A percentile compares a stretch with the other conserved stretches of the same genome.
Evolutionary conservation across 2,797 vertebrate genomes (phyloP).

Genomic region (Neosilurus mollespiculum): DNA sequence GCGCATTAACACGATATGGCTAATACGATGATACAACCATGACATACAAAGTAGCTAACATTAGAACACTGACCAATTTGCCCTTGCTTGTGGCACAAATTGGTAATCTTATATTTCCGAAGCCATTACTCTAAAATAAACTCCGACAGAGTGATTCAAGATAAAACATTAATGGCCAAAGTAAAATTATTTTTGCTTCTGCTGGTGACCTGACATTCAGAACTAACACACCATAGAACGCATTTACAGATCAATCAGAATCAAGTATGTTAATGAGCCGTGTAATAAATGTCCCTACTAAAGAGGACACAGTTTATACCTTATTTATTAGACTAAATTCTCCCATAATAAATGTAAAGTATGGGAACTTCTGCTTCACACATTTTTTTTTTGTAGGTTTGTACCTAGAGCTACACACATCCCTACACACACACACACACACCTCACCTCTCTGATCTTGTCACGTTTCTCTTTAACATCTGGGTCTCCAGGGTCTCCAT

Average conservation of each 20-base stretch:
- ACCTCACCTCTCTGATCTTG: constrained; percentile 95
- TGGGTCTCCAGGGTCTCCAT: constrained; percentile 85
- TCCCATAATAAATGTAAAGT: not conserved
- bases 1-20: not conserved
- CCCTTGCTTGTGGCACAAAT: not conserved
- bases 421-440: not conserved
- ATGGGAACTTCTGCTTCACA: not conserved
- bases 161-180: too few species aligned
- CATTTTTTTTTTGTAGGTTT: not conserved
- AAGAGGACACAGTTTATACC: not conserved
- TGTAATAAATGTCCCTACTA: not conserved
- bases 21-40: not conserved
- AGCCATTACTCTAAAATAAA: too few species aligned
- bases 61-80: not conserved
- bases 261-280: too few species aligned
- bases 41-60: not conserved
- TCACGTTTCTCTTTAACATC: constrained; percentile 89
- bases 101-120: not conserved
- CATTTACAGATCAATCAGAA: too few species aligned
- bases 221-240: too few species aligned
- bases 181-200: too few species aligned
- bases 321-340: not conserved
- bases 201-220: too few species aligned
- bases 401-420: not conserved
- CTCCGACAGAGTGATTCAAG: too few species aligned